Percentiles rank a stretch among this genome's conserved stretches.
These are phyloP conservation scores for Epinotia nisella DNA, from an alignment of 2,888 invertebrate species.

Conservation along the genomic window DNA sequence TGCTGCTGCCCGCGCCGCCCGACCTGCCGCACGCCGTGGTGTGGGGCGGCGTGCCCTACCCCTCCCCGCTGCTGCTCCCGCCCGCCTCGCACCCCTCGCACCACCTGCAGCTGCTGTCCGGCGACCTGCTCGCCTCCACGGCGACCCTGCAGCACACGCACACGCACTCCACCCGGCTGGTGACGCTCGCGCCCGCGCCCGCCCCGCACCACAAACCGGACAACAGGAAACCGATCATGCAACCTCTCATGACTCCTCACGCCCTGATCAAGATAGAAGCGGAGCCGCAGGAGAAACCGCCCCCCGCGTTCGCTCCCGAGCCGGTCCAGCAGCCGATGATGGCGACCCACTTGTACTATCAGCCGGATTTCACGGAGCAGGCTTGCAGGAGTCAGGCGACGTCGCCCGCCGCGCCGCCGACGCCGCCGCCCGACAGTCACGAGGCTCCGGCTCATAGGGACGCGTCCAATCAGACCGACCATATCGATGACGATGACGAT, in stretches of 20 bases:
- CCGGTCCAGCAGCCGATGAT: slow-evolving; percentile 81
- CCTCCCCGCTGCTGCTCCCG: slow-evolving; percentile 72
- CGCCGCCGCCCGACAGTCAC: slow-evolving; percentile 80
- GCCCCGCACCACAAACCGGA: slow-evolving; percentile 72
- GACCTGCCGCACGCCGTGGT: slow-evolving; percentile 90
- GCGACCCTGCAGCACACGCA: slow-evolving; percentile 88
- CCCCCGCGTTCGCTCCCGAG: slow-evolving; percentile 75
- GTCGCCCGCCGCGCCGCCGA: slow-evolving; percentile 86
- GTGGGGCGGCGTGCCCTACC: slow-evolving; percentile 88
- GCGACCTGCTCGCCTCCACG: slow-evolving; percentile 87
- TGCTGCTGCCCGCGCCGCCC: slow-evolving; percentile 90
- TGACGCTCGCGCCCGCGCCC: slow-evolving; percentile 86
- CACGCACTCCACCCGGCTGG: slow-evolving; percentile 87
- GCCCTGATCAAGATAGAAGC: slow-evolving; percentile 90
- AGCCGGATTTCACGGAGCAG: slow-evolving; percentile 78
- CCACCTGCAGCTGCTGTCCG: slow-evolving; percentile 87
- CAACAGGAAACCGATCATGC: slow-evolving; percentile 80
- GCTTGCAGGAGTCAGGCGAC: slow-evolving; percentile 84
- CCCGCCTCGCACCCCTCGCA: slow-evolving; percentile 85
- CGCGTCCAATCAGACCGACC: slow-evolving; percentile 93
- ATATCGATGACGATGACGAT: slow-evolving; percentile 89
- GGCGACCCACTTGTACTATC: slow-evolving; percentile 84
- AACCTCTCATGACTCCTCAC: slow-evolving; percentile 77
- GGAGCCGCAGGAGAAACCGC: slow-evolving; percentile 82
- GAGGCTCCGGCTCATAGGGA: slow-evolving; percentile 89